Evolutionary conservation across 1,140 invertebrate genomes (phyloP), one percentile per base, ranked within the genome.

Genomic region (Riptortus pedestris): DNA sequence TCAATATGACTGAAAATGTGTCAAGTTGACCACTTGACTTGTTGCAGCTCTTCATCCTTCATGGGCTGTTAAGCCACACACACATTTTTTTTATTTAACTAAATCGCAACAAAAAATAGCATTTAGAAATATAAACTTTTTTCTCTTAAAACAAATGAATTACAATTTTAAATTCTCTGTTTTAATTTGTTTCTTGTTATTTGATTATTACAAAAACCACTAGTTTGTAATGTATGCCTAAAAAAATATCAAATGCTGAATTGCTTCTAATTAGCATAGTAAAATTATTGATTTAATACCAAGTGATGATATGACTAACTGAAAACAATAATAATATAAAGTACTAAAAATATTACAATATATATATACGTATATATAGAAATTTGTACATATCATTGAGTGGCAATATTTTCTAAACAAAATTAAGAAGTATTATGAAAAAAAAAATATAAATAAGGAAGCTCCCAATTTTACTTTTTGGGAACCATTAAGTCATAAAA

Each of bases 381-480:
- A 4, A 55, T 24, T 24, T 55, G 51, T 55, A 55, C 51, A 55
- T 55, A 55, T 55, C 51, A 55, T 55, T 47, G 24, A 55, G 24
- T 55, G 51, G 51, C 51, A 55, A 55, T 55, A 55, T 55, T 55
- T 55, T 55, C 51, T 55, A 55, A 38, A 38, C 14, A 38, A 38
- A 7, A 38, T 7, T 38, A 14, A 38, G 14, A 7, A 38, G 31
- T n/a, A n/a, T n/a, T n/a, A n/a, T n/a, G n/a, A n/a, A n/a, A n/a
- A n/a, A n/a, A n/a, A n/a, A n/a, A n/a, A n/a, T n/a, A 38, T 7
- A 38, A 38, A 38, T 38, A 55, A 5, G 24, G 24, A 55, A 24
- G 18, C 24, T 14, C 26, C 24, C 24, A 26, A 24, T 47, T 47
- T 47, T 7, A 7, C 22, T 22, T 18, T 12, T 24, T 24, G 12